Percentiles rank a stretch among this genome's conserved stretches.
Evolutionary conservation across 2,888 invertebrate species (phyloP).

Genomic region (Molorchus minor): DNA sequence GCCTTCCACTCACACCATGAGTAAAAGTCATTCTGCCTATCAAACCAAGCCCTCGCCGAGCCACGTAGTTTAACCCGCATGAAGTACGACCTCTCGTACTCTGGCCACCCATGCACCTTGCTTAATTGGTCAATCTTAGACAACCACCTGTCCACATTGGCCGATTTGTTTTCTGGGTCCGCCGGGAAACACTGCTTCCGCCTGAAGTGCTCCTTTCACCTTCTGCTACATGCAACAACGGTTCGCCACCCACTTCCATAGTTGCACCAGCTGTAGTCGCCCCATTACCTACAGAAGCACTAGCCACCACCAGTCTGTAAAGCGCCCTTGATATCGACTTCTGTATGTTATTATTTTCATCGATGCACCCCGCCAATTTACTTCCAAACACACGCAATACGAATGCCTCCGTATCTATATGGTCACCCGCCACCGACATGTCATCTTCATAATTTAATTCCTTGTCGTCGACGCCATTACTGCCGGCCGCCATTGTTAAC

Average conservation of each 20-base stretch:
- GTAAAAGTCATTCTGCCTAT: neutral
- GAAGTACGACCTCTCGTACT: neutral
- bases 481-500: too few relatives aligned
- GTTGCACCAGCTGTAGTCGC: too few relatives aligned
- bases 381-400: neutral
- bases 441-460: too few relatives aligned
- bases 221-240: neutral
- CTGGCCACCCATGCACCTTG: conserved; percentile 2
- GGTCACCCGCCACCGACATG: too few relatives aligned
- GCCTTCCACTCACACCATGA: neutral
- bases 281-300: neutral
- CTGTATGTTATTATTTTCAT: neutral
- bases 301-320: neutral
- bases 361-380: neutral
- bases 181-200: neutral
- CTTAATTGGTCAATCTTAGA: neutral
- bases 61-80: neutral
- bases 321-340: neutral
- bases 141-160: neutral
- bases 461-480: too few relatives aligned
- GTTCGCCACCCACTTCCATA: conserved; percentile 4
- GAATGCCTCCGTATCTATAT: neutral
- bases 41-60: neutral
- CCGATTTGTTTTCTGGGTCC: neutral
- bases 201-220: neutral